Evolutionary conservation across 2,113 vertebrate species (phyloP), one percentile per base, ranked within the genome.

Genomic region (Aptenodytes patagonicus): DNA sequence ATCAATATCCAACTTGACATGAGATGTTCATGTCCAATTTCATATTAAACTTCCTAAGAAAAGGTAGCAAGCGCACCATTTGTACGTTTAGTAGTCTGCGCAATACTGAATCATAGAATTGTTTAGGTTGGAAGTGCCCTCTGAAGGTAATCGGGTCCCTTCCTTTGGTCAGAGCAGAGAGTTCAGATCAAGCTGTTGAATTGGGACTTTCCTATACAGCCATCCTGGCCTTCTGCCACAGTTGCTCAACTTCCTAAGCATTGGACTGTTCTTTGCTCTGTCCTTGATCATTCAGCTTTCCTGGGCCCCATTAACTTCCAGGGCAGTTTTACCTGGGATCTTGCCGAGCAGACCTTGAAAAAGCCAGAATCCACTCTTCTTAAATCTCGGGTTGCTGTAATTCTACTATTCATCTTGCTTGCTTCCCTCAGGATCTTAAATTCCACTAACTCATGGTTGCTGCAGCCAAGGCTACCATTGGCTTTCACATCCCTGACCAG

Each of bases 391-490:
- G 16, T 57, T 73, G 54, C 87, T 87, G 49, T 91, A 65, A 47
- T 91, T 72, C 57, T 77, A 0, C 31, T 83, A 3, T 58, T 93
- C 18, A 9, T 77, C 64, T 81, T 83, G 68, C 61, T 81, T 87
- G 47, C 44, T 86, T 94, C 20, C 17, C 54, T 92, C 71, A 88
- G 76, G 64, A 61, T 83, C 25, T 84, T 89, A 44, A 89, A 65
- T 86, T 77, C 62, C 54, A 47, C 40, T 80, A 89, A 78, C 17
- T 70, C 26, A 11, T 22, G 71, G 36, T 66, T 91, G 51, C 72
- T 87, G 64, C 55, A 94, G 51, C 81, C 65, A 89, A 70, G 46
- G 64, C 73, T 87, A 16, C 40, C 25, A 20, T 4, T 95, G 69
- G 46, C 42, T 89, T 91, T 87, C 46, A 38, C 55, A 58, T 62